Evolutionary conservation across 2,888 invertebrate species (phyloP).

Genomic region (Diarsia dahlii): DNA sequence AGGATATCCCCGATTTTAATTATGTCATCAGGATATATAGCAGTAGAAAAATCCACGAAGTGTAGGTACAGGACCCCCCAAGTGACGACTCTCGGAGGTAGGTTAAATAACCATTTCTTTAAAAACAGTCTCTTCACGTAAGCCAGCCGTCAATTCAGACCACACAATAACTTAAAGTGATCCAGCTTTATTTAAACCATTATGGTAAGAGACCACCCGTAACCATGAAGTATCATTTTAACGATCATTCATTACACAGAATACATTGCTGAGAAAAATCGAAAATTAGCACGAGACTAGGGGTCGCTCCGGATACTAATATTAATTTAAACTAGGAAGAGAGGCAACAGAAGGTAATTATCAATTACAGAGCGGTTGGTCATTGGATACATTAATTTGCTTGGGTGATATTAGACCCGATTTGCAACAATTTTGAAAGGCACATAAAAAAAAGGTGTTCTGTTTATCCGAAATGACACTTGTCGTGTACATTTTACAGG

Average conservation of each 20-base stretch:
- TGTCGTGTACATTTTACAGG: too few species aligned
- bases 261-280: conserved; percentile 14
- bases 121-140: conserved; percentile 29
- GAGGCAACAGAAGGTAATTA: too few species aligned
- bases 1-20: not conserved
- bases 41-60: too few species aligned
- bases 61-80: too few species aligned
- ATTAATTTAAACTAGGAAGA: too few species aligned
- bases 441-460: too few species aligned
- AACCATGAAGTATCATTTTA: conserved; percentile 13
- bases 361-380: too few species aligned
- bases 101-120: not conserved
- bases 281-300: conserved; percentile 11
- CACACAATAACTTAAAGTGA: conserved; percentile 5
- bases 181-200: conserved; percentile 15
- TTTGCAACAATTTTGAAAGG: too few species aligned
- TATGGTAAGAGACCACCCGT: conserved; percentile 39
- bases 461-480: too few species aligned
- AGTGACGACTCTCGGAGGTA: not conserved
- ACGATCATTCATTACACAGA: conserved; percentile 6
- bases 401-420: too few species aligned
- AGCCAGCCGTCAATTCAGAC: conserved; percentile 2
- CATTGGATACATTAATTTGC: too few species aligned
- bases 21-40: not conserved
- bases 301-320: too few species aligned